phyloP scores from a whole-genome alignment of 1,140 invertebrate species.

The Cecropterus lyciades region DNA sequence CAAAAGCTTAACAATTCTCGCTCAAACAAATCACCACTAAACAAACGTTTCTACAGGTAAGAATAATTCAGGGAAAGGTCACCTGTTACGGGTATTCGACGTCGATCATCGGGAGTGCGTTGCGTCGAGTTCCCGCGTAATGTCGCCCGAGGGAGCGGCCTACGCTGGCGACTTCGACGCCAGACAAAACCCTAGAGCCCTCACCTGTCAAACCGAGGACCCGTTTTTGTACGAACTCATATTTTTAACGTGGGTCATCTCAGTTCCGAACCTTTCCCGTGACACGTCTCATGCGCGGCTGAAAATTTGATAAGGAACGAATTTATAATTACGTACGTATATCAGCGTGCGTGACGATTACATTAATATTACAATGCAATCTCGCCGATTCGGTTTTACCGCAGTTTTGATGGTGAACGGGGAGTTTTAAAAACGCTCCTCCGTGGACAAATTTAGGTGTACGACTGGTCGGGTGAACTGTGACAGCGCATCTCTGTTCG shows the following conservation, averaged over 20 bases:
- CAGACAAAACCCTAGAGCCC: conserved; percentile 68
- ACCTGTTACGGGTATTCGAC: conserved; percentile 79
- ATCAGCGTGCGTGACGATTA: conserved; percentile 48
- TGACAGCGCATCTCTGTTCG: conserved; percentile 76
- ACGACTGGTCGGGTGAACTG: conserved; percentile 50
- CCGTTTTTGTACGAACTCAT: conserved; percentile 60
- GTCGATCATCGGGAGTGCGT: conserved; percentile 81
- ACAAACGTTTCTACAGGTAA: conserved; percentile 78
- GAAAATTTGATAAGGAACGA: conserved; percentile 68
- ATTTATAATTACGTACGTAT: conserved; percentile 65
- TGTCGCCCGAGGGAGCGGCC: conserved; percentile 71
- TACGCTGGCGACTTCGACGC: conserved; percentile 56
- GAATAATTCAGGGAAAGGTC: conserved; percentile 81
- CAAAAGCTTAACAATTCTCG: conserved; percentile 68
- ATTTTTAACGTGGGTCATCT: conserved; percentile 59
- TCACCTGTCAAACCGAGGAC: conserved; percentile 62
- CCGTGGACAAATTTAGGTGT: conserved; percentile 63
- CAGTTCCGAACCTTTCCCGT: conserved; percentile 43
- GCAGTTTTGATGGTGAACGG: conserved; percentile 60
- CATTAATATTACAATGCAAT: conserved; percentile 80
- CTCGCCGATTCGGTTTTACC: conserved; percentile 69
- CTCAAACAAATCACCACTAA: conserved; percentile 78
- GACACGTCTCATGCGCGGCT: conserved; percentile 50
- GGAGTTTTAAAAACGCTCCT: conserved; percentile 73
- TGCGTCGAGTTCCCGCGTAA: conserved; percentile 72